These are phyloP conservation scores for Alexandromys fortis DNA, from an alignment of 2,113 vertebrate species.

Conservation along the genomic window DNA sequence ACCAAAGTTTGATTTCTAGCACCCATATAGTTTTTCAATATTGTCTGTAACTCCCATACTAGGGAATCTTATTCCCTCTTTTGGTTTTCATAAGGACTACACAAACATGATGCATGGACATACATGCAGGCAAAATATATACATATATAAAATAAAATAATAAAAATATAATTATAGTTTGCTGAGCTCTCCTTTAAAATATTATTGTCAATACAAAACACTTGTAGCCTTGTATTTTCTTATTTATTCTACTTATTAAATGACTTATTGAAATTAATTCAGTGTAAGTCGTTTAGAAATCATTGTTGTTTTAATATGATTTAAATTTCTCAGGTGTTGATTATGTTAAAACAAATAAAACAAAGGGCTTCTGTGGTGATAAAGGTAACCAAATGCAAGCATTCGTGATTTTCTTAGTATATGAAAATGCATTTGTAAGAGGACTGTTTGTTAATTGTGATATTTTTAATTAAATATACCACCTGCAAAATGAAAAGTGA, in stretches of 20 bases:
- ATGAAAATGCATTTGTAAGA: conserved; percentile 50
- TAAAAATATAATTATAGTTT: conserved; percentile 24
- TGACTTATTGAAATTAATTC: conserved; percentile 38
- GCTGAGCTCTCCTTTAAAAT: conserved; percentile 42
- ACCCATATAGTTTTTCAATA: background rate
- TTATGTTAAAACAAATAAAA: conserved; percentile 55
- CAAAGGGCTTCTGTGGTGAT: conserved; percentile 38
- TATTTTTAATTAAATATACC: conserved; percentile 29
- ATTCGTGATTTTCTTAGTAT: conserved; percentile 32
- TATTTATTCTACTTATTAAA: conserved; percentile 55
- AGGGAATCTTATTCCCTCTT: background rate
- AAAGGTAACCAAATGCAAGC: conserved; percentile 36
- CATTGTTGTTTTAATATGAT: conserved; percentile 58
- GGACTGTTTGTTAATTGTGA: background rate
- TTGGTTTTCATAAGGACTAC: background rate
- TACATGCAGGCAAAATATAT: background rate
- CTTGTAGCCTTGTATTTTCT: conserved; percentile 35
- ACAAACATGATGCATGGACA: background rate
- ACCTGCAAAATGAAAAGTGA: conserved; percentile 23
- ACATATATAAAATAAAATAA: background rate
- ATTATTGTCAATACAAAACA: conserved; percentile 26
- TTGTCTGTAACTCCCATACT: background rate
- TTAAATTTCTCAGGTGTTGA: conserved; percentile 46
- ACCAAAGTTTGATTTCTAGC: background rate
- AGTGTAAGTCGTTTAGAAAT: conserved; percentile 53